Conservation (phyloP, 2,888 invertebrate species). For the Tridacna crocea region DNA sequence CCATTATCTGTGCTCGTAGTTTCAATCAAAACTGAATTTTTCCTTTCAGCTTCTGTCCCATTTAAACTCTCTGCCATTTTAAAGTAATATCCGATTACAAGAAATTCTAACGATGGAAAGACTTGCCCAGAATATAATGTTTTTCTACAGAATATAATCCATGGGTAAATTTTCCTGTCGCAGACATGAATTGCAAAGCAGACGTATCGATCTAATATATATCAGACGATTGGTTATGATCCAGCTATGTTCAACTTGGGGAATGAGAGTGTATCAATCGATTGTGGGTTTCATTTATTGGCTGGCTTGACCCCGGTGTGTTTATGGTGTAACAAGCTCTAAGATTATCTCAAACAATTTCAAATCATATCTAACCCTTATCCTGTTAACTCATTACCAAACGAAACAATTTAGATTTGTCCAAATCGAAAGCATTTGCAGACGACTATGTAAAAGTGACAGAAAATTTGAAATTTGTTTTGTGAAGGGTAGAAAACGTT, state of each 20-base stretch:
- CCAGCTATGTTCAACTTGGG: not conserved
- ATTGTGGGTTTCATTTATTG: not conserved
- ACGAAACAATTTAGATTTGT: too few species aligned
- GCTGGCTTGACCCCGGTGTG: too few species aligned
- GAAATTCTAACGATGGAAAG: too few species aligned
- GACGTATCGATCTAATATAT: slow-evolving; percentile 5
- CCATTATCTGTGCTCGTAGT: not conserved
- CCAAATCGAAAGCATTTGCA: too few species aligned
- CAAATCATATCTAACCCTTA: too few species aligned
- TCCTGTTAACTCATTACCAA: too few species aligned
- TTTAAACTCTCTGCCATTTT: not conserved
- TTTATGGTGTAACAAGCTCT: too few species aligned
- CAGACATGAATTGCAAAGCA: not conserved
- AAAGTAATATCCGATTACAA: not conserved
- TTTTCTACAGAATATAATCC: not conserved
- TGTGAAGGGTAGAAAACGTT: too few species aligned
- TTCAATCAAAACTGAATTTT: not conserved
- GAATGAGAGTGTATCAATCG: not conserved
- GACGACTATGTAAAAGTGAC: too few species aligned
- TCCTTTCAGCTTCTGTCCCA: not conserved
- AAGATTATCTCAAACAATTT: too few species aligned
- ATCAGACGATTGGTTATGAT: not conserved
- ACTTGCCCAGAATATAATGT: too few species aligned
- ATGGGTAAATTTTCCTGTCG: not conserved
- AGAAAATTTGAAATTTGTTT: too few species aligned